phyloP scores from a whole-genome alignment of 1,140 invertebrate genomes.

The Pemphigus obesinymphae region DNA sequence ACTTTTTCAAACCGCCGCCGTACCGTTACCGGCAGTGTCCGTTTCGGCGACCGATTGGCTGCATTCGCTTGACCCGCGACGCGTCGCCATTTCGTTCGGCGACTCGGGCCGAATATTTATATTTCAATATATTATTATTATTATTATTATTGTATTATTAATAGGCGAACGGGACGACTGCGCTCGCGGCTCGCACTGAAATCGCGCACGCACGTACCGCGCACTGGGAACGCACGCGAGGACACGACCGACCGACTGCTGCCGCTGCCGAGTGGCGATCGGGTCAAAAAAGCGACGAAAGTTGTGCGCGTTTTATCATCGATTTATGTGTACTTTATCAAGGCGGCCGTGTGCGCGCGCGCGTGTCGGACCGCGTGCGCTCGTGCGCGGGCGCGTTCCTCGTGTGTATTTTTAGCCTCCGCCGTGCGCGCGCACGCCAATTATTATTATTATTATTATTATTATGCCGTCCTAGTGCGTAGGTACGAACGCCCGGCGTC shows the following conservation, averaged over 20 bases:
- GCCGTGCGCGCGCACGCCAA: no score
- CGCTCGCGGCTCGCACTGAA: no score
- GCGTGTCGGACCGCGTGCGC: background rate
- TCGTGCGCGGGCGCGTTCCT: background rate
- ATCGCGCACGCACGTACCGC: background rate
- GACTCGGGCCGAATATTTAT: background rate
- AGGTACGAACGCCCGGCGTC: no score
- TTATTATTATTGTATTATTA: no score
- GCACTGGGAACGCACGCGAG: no score
- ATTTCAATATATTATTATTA: background rate
- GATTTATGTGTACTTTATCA: background rate
- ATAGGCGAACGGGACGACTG: no score
- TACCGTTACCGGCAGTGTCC: no score
- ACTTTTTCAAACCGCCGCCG: no score
- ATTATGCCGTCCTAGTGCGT: no score
- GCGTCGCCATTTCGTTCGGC: background rate
- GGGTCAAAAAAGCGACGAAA: background rate
- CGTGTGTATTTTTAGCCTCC: background rate
- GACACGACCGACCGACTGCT: background rate
- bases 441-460: no score
- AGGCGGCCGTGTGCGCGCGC: background rate
- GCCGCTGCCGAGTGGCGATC: background rate
- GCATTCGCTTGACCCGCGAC: background rate
- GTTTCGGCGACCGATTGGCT: no score
- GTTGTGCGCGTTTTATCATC: slow-evolving; percentile 14